Conservation (phyloP, 1,140 invertebrate genomes). For the Aphis gossypii region DNA sequence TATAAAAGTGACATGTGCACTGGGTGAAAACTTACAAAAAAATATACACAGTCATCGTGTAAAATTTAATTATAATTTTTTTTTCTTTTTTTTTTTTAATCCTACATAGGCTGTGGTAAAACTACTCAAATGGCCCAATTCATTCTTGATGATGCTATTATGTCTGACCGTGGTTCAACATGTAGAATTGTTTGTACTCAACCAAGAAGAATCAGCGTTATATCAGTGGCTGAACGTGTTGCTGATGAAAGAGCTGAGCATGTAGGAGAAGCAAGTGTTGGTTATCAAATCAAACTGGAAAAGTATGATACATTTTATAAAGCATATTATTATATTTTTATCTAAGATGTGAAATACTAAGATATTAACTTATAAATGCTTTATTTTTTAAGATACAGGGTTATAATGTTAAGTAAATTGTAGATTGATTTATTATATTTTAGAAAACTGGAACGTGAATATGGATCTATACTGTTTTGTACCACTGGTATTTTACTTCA, state of each 20-base stretch:
- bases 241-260: slow-evolving; percentile 81
- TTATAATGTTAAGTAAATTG: slow-evolving; percentile 34
- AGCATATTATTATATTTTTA: background rate
- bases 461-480: slow-evolving; percentile 85
- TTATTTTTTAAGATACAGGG: background rate
- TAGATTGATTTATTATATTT: slow-evolving; percentile 60
- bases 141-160: slow-evolving; percentile 82
- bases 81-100: background rate
- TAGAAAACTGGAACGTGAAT: slow-evolving; percentile 72
- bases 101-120: slow-evolving; percentile 70
- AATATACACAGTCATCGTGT: too few relatives aligned
- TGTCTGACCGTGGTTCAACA: slow-evolving; percentile 72
- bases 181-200: slow-evolving; percentile 90
- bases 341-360: background rate
- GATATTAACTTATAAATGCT: background rate
- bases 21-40: too few relatives aligned
- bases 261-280: slow-evolving; percentile 75
- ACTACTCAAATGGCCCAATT: slow-evolving; percentile 86
- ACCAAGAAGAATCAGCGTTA: slow-evolving; percentile 90
- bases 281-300: slow-evolving; percentile 85
- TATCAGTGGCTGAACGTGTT: slow-evolving; percentile 86
- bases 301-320: slow-evolving; percentile 66
- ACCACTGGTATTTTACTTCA: slow-evolving; percentile 81
- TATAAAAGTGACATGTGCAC: too few relatives aligned
- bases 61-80: slow-evolving; percentile 23